Base-by-base conservation (phyloP, 2,888 invertebrate species). In the Cheilosia vernalis region DNA sequence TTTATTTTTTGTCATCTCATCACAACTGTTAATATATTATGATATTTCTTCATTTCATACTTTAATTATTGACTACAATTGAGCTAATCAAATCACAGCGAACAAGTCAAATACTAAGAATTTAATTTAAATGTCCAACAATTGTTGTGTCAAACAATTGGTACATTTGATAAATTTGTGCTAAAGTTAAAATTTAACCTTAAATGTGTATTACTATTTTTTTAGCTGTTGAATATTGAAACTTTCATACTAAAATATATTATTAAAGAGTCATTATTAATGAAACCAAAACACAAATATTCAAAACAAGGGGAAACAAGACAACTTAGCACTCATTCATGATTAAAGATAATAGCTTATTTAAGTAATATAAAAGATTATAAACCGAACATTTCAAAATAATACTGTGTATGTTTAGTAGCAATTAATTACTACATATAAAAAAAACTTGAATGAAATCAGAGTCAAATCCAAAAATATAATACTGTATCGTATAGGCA, bases 21-120 rank as follows among this genome's bases (percentile, higher is more conserved):
- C 66, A 83, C 63, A 66, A 42, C 49, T 70, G 30, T 58, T 56
- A 37, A 49, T 49, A 15, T 66, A 17, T 9, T 9, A 60, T 77
- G 67, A 78, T 83, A 78, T 67, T 83, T 72, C n/a, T 76, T 63
- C 15, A n/a, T 64, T 56, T 27, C 44, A 53, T 64, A 70, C 33
- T 58, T 61, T 69, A 63, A 33, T 21, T 21, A 1, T 21, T 21
- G 21, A 21, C 21, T 21, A 21, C 21, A 21, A 21, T 21, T 21
- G 21, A 21, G 21, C 21, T 21, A 21, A 21, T 21, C 21, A 21
- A 21, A 21, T n/a, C 17, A 47, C n/a, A 4, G 3, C 15, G 1
- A 9, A 42, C 19, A 44, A 55, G 24, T 24, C 51, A n/a, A 44
- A 55, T 33, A 53, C 27, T 74, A 24, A 33, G 63, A 76, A 76